These are phyloP conservation scores for Falco peregrinus DNA, from an alignment of 2,797 vertebrate genomes.

Conservation along the genomic window DNA sequence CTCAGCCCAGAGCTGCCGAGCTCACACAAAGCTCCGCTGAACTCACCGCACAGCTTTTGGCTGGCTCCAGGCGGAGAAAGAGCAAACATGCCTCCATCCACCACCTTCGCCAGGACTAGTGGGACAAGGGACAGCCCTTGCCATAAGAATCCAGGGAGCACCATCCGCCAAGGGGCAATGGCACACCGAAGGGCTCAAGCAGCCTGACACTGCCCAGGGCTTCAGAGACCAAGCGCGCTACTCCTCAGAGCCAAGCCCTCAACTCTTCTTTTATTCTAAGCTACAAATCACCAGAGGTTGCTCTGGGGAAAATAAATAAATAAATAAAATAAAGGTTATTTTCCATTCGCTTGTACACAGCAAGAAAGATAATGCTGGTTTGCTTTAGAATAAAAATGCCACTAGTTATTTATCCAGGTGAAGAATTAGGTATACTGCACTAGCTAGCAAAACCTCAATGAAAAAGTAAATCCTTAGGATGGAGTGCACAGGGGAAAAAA, in stretches of 20 bases:
- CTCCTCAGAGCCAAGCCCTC: background rate
- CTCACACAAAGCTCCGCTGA: accelerated
- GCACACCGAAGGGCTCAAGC: background rate
- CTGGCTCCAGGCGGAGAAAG: background rate
- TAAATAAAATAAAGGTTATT: slow-evolving; percentile 33
- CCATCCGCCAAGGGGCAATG: background rate
- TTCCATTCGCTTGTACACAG: slow-evolving; percentile 31
- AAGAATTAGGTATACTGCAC: slow-evolving; percentile 37
- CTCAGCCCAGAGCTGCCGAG: background rate
- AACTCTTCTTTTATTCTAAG: background rate
- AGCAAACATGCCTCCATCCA: background rate
- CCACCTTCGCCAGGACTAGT: background rate
- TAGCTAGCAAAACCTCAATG: slow-evolving; percentile 34
- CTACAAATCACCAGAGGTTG: background rate
- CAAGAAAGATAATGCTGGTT: slow-evolving; percentile 58
- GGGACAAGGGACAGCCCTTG: background rate
- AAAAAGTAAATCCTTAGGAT: slow-evolving; percentile 66
- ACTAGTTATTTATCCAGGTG: slow-evolving; percentile 67
- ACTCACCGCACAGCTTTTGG: background rate
- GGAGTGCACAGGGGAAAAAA: background rate
- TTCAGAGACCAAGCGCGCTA: background rate
- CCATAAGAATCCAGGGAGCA: background rate
- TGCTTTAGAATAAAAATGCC: slow-evolving; percentile 68
- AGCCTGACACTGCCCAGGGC: background rate
- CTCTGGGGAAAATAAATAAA: background rate